Conservation (phyloP, 2,113 vertebrate genomes). For the Rana temporaria region DNA sequence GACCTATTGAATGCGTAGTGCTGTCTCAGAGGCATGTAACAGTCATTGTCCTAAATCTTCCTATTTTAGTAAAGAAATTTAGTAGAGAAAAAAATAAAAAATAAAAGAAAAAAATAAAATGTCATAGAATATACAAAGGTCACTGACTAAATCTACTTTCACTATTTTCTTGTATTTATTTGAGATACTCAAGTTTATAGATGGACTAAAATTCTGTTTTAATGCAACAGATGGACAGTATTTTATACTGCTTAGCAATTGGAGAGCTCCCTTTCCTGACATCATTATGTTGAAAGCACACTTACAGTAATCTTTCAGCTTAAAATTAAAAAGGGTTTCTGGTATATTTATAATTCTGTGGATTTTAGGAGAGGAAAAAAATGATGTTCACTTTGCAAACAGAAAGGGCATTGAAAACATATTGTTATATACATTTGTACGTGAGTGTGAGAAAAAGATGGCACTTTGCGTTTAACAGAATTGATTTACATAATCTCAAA, state of each 20-base stretch:
- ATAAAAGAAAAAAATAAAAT: conserved; percentile 50
- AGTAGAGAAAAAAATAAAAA: conserved; percentile 2
- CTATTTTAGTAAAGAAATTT: not conserved
- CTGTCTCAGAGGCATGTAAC: conserved; percentile 48
- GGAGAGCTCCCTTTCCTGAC: conserved; percentile 71
- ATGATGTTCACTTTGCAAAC: conserved; percentile 3
- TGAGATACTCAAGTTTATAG: conserved; percentile 42
- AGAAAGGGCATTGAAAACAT: not conserved
- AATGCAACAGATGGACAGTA: conserved; percentile 77
- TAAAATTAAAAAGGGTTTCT: conserved; percentile 71
- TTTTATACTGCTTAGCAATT: conserved; percentile 72
- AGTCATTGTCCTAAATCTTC: conserved; percentile 47
- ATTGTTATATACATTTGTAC: not conserved
- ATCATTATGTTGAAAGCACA: conserved; percentile 78
- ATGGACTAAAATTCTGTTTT: conserved; percentile 77
- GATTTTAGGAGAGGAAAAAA: conserved; percentile 1
- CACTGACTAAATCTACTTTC: not conserved
- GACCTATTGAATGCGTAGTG: conserved; percentile 59
- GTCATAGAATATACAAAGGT: conserved; percentile 52
- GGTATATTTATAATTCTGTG: conserved; percentile 52
- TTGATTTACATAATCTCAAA: conserved; percentile 64
- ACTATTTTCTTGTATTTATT: not conserved
- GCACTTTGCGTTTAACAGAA: conserved; percentile 63
- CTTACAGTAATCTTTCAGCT: conserved; percentile 75
- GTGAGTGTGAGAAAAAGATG: conserved; percentile 57